Evolutionary conservation across 2,113 vertebrate genomes (phyloP).

Genomic region (Cyrtonyx montezumae): DNA sequence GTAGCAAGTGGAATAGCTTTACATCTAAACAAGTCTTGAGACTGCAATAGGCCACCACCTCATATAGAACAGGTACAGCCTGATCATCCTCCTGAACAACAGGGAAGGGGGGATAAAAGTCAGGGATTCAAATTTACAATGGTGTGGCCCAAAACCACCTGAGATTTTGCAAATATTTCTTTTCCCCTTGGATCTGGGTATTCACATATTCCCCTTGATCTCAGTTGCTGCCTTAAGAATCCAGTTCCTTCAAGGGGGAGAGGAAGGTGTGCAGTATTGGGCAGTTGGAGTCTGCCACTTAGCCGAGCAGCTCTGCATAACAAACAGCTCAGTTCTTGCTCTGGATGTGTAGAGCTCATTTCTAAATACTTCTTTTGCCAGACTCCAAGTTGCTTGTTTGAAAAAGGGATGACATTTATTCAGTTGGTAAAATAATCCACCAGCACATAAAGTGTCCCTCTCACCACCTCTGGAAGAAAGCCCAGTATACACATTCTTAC

Average conservation of each 20-base stretch:
- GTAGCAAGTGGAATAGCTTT: background rate
- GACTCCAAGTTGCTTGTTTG: conserved; percentile 19
- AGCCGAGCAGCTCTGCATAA: background rate
- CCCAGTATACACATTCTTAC: background rate
- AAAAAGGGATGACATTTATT: conserved; percentile 47
- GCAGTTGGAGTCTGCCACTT: background rate
- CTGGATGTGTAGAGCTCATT: background rate
- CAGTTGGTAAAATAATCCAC: conserved; percentile 21
- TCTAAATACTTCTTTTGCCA: background rate
- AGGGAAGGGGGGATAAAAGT: background rate
- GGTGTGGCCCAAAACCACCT: background rate
- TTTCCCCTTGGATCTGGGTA: background rate
- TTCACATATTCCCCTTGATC: background rate
- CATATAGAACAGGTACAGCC: background rate
- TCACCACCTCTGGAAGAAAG: conserved; percentile 36
- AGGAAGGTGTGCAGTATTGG: background rate
- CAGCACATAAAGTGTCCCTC: conserved; percentile 7
- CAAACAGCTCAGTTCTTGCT: accelerated
- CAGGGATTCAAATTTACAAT: background rate
- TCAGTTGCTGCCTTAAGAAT: background rate
- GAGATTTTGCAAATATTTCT: background rate
- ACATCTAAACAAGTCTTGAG: background rate
- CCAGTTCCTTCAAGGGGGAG: background rate
- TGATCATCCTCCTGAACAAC: background rate
- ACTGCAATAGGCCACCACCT: background rate